Conservation (phyloP, 2,888 invertebrate species). For the Belgica antarctica region DNA sequence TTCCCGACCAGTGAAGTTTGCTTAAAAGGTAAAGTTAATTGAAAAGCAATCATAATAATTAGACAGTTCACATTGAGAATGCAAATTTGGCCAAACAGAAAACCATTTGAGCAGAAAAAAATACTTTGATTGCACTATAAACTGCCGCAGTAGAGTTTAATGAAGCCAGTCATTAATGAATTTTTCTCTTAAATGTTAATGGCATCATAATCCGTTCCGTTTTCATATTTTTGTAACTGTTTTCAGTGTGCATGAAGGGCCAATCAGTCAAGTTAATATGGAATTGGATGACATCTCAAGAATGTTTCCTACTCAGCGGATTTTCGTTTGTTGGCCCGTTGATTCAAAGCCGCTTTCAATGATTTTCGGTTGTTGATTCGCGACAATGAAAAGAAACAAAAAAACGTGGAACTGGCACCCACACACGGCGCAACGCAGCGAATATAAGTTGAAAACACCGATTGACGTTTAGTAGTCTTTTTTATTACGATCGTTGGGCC, state of each 20-base stretch:
- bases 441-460: background rate
- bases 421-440: background rate
- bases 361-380: constrained; percentile 1
- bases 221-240: background rate
- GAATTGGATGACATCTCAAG: constrained; percentile 27
- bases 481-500: constrained; percentile 7
- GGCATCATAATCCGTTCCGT: background rate
- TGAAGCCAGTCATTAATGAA: background rate
- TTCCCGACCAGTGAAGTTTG: background rate
- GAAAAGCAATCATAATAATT: constrained; percentile 18
- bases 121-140: constrained; percentile 5
- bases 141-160: background rate
- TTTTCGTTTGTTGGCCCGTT: background rate
- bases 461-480: constrained; percentile 17
- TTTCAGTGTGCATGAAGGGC: background rate
- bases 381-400: background rate
- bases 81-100: background rate
- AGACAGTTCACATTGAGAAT: background rate
- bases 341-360: background rate
- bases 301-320: constrained; percentile 16
- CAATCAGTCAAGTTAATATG: background rate
- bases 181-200: background rate
- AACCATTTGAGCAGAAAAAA: background rate
- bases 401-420: constrained; percentile 2
- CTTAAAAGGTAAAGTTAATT: constrained; percentile 14